A percentile compares a stretch with the other conserved stretches of the same genome.
Evolutionary conservation across 1,140 invertebrate genomes (phyloP).

Genomic region (Drosophila elegans): DNA sequence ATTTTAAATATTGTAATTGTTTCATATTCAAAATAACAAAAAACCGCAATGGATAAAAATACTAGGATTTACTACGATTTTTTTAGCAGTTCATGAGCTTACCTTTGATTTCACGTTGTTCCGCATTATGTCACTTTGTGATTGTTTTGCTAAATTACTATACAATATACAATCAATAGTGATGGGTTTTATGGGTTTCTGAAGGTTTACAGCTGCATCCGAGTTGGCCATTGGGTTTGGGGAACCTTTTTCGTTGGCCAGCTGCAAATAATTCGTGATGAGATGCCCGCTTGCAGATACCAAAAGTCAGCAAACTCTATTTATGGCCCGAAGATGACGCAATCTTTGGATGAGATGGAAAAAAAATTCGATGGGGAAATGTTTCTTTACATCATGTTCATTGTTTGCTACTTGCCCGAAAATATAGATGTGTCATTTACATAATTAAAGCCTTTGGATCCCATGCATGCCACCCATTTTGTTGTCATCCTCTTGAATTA

Average conservation of each 20-base stretch:
- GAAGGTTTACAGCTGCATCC: slow-evolving; percentile 46
- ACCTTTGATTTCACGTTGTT: slow-evolving; percentile 44
- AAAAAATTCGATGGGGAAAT: slow-evolving; percentile 2
- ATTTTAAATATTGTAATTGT: no score
- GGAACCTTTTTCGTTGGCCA: slow-evolving; percentile 59
- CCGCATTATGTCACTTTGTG: slow-evolving; percentile 62
- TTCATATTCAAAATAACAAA: no score
- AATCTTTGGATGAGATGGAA: slow-evolving; percentile 22
- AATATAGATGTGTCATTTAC: slow-evolving; percentile 64
- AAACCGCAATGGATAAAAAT: no score
- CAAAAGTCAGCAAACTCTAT: slow-evolving; percentile 23
- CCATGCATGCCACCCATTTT: slow-evolving; percentile 13
- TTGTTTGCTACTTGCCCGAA: slow-evolving; percentile 18
- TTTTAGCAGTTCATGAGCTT: slow-evolving; percentile 16
- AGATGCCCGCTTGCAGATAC: slow-evolving; percentile 62
- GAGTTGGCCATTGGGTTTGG: slow-evolving; percentile 13
- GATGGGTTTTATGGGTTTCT: slow-evolving; percentile 47
- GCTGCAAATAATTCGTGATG: slow-evolving; percentile 57
- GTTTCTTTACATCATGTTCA: slow-evolving; percentile 38
- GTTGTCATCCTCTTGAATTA: slow-evolving; percentile 37
- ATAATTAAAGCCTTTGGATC: slow-evolving; percentile 52
- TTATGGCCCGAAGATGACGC: slow-evolving; percentile 42
- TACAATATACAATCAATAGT: not conserved
- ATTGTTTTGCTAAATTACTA: slow-evolving; percentile 39
- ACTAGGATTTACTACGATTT: no score